phyloP scores from a whole-genome alignment of 1,140 invertebrate species.

The Lasioglossum baleicum region DNA sequence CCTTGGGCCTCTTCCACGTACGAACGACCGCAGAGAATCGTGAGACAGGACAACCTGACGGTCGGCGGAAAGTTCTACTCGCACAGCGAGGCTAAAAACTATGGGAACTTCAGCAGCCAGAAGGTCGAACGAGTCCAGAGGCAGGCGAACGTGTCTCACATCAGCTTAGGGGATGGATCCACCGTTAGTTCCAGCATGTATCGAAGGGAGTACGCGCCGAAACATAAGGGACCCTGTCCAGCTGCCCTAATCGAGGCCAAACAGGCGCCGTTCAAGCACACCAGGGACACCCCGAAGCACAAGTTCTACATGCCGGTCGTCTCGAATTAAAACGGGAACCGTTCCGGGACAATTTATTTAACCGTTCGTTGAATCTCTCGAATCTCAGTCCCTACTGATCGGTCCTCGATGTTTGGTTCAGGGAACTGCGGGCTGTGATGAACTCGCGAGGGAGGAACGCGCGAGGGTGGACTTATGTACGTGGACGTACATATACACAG shows the following conservation, averaged over 20 bases:
- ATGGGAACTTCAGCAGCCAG: slow-evolving; percentile 83
- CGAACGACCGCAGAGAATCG: slow-evolving; percentile 80
- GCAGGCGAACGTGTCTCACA: slow-evolving; percentile 85
- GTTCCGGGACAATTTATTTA: not conserved
- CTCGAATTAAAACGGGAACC: slow-evolving; percentile 60
- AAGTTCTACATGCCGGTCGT: slow-evolving; percentile 88
- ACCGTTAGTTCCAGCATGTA: slow-evolving; percentile 83
- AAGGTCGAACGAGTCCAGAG: slow-evolving; percentile 80
- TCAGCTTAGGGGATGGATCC: slow-evolving; percentile 84
- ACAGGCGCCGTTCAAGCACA: slow-evolving; percentile 88
- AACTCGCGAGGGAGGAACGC: slow-evolving; percentile 1
- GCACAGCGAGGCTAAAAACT: slow-evolving; percentile 83
- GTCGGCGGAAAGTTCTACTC: slow-evolving; percentile 87
- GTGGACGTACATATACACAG: slow-evolving; percentile 1
- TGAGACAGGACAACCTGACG: slow-evolving; percentile 83
- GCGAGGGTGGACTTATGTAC: not conserved
- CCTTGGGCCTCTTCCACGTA: slow-evolving; percentile 79
- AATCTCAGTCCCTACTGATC: too few species aligned
- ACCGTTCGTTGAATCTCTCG: not conserved
- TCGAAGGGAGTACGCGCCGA: slow-evolving; percentile 87
- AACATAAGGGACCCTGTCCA: slow-evolving; percentile 86
- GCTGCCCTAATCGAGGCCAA: slow-evolving; percentile 87
- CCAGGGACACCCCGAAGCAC: slow-evolving; percentile 89
- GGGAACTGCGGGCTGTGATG: slow-evolving; percentile 45
- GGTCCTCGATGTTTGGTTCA: not conserved